A percentile compares a stretch with the other conserved stretches of the same genome.
phyloP scores from a whole-genome alignment of 2,797 vertebrate genomes.

The Nasua narica region DNA sequence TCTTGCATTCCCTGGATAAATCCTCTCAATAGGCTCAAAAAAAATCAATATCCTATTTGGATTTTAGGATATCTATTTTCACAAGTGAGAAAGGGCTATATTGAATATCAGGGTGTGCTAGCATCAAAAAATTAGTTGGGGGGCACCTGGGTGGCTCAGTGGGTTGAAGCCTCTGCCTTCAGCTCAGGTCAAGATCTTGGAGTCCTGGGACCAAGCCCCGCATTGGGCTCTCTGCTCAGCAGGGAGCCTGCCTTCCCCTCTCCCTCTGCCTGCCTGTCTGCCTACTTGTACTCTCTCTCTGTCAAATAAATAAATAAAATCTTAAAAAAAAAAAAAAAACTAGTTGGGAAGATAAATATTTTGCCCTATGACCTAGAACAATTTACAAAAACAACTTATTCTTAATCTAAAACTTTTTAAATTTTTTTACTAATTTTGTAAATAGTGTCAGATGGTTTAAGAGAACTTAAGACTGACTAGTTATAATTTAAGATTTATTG shows the following conservation, averaged over 20 bases:
- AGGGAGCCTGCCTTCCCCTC: too few species aligned
- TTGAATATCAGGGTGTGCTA: not conserved
- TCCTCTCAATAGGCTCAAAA: not conserved
- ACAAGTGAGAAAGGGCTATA: not conserved
- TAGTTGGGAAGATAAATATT: not conserved
- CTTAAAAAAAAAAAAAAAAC: too few species aligned
- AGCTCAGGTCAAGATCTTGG: too few species aligned
- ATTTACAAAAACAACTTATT: not conserved
- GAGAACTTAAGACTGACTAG: not conserved
- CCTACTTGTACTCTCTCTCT: too few species aligned
- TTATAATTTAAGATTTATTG: not conserved
- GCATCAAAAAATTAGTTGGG: not conserved
- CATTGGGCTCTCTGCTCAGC: too few species aligned
- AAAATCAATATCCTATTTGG: slow-evolving; percentile 13
- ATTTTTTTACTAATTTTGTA: not conserved
- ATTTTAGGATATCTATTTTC: slow-evolving; percentile 19
- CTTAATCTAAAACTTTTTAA: too few species aligned
- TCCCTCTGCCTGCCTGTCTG: too few species aligned
- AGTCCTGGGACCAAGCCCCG: too few species aligned
- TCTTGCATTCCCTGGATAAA: slow-evolving; percentile 13
- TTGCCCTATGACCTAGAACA: not conserved
- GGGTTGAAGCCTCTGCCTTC: too few species aligned
- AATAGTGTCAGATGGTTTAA: not conserved
- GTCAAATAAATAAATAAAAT: too few species aligned
- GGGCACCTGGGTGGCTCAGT: too few species aligned